Conservation (phyloP, 2,888 invertebrate species). For the Parnassius apollo region DNA sequence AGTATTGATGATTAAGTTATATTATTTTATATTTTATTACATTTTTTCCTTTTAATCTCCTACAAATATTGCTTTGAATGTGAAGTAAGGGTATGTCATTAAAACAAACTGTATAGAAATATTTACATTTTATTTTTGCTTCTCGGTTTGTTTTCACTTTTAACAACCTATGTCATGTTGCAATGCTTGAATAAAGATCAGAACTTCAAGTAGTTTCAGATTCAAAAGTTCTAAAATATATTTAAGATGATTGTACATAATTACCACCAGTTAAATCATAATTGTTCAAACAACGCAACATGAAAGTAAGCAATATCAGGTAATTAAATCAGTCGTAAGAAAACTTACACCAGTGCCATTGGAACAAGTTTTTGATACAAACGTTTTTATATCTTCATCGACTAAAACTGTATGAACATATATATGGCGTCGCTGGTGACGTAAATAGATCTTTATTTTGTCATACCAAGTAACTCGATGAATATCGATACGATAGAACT, state of each 20-base stretch:
- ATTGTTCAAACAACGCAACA: constrained; percentile 42
- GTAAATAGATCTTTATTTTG: too few relatives aligned
- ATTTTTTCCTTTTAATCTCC: too few relatives aligned
- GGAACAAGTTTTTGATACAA: too few relatives aligned
- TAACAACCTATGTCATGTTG: constrained; percentile 39
- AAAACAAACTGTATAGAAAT: constrained; percentile 61
- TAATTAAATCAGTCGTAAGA: constrained; percentile 47
- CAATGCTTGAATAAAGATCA: constrained; percentile 33
- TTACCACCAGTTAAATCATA: constrained; percentile 28
- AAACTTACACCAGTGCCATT: constrained; percentile 29
- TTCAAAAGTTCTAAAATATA: constrained; percentile 30
- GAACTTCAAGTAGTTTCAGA: constrained; percentile 5
- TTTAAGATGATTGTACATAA: constrained; percentile 18
- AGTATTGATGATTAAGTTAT: too few relatives aligned
- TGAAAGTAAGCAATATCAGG: constrained; percentile 13
- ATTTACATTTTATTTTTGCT: constrained; percentile 68
- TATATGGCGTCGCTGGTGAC: too few relatives aligned
- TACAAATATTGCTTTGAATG: not conserved
- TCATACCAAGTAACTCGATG: too few relatives aligned
- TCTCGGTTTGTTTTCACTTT: constrained; percentile 40
- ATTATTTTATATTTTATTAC: too few relatives aligned
- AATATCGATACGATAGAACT: too few relatives aligned
- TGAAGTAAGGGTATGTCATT: constrained; percentile 32
- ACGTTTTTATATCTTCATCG: too few relatives aligned
- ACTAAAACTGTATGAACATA: too few relatives aligned